A percentile compares a stretch with the other conserved stretches of the same genome.
These are phyloP conservation scores for Tinamus major DNA, from an alignment of 2,797 vertebrate species.

Conservation along the genomic window DNA sequence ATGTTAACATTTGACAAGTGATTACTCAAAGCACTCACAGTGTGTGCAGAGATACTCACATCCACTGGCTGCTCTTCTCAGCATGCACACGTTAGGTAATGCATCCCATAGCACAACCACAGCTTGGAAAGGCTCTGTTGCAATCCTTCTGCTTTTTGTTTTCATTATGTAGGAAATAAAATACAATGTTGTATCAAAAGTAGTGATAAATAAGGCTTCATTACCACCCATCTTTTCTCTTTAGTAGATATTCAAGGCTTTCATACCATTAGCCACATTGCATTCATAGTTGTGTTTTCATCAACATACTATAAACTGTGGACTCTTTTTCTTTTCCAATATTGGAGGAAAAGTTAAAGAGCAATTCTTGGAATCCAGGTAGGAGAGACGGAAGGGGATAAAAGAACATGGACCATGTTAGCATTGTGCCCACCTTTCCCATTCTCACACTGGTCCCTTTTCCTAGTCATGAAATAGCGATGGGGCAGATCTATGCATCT, in stretches of 20 bases:
- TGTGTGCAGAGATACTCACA: neutral
- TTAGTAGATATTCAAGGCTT: neutral
- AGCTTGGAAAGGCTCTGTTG: neutral
- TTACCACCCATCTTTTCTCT: neutral
- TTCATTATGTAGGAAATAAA: neutral
- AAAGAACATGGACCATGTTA: neutral
- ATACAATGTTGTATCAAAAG: neutral
- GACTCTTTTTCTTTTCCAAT: neutral
- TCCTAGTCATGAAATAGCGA: neutral
- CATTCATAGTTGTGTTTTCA: neutral
- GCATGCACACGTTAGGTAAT: neutral
- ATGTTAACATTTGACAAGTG: neutral
- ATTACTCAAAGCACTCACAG: neutral
- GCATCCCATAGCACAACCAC: neutral
- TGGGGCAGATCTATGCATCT: neutral
- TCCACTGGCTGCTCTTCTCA: neutral
- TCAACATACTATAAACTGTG: neutral
- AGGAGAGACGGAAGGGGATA: neutral
- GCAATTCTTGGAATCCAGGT: neutral
- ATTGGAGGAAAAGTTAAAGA: neutral
- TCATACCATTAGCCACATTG: neutral
- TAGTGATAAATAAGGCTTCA: neutral
- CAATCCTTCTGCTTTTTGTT: neutral
- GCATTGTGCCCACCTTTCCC: too few species aligned
- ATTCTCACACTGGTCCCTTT: rapidly evolving